Percentiles rank a stretch among this genome's conserved stretches.
phyloP scores from a whole-genome alignment of 2,888 invertebrate genomes.

The Chelonus formosanus region DNA sequence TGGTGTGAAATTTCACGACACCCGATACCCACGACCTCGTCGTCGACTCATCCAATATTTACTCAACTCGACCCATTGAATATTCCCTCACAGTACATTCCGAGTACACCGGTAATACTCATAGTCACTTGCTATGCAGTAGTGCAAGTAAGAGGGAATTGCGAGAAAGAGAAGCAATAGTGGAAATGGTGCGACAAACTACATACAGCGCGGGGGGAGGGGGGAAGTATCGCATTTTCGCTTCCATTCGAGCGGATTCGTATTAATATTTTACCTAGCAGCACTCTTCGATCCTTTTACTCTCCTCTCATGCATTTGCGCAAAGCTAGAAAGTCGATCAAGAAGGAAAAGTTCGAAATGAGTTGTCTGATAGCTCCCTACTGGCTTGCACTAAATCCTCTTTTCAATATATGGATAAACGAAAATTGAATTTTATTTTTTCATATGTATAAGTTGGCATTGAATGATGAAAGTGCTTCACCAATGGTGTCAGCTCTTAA shows the following conservation, averaged over 20 bases:
- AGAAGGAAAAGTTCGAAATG: conserved; percentile 19
- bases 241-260: conserved; percentile 50
- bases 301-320: conserved; percentile 6
- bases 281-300: conserved; percentile 30
- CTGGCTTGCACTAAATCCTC: not conserved
- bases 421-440: conserved; percentile 4
- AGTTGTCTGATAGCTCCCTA: not conserved
- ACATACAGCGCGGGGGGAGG: conserved; percentile 11
- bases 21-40: conserved; percentile 43
- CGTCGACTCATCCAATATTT: conserved; percentile 59
- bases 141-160: not conserved
- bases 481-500: too few species aligned
- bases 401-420: not conserved
- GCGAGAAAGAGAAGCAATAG: not conserved
- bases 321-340: conserved; percentile 30
- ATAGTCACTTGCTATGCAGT: conserved; percentile 23
- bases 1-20: conserved; percentile 51
- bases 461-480: too few species aligned
- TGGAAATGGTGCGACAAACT: conserved; percentile 16
- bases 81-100: conserved; percentile 57
- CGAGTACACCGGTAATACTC: conserved; percentile 53
- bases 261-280: conserved; percentile 56
- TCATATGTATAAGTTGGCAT: not conserved
- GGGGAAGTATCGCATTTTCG: conserved; percentile 54
- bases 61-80: conserved; percentile 56